Conservation (phyloP, 2,888 invertebrate genomes). For the Agrenia bidenticulata region DNA sequence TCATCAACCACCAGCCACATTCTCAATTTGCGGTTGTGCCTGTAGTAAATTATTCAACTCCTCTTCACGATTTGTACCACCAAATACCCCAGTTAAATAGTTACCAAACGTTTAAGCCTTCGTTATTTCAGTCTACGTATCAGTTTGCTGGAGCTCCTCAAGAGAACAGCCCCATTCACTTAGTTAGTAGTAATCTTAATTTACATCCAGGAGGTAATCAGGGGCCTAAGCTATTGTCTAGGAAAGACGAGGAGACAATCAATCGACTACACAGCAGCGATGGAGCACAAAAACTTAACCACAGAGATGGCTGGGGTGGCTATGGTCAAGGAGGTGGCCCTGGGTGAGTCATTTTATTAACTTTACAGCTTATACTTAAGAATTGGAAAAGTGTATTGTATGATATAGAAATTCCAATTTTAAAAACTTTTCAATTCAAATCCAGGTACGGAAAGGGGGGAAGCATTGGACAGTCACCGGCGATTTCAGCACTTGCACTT, state of each 20-base stretch:
- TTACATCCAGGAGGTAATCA: no score
- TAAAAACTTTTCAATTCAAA: no score
- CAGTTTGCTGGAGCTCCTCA: no score
- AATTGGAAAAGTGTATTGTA: no score
- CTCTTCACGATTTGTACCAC: background rate
- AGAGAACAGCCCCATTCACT: background rate
- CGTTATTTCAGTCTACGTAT: background rate
- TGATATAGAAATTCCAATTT: no score
- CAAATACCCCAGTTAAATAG: constrained; percentile 6
- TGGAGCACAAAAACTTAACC: background rate
- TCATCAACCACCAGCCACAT: background rate
- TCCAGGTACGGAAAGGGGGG: constrained; percentile 52
- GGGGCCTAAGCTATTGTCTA: background rate
- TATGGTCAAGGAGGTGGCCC: background rate
- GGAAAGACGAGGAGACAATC: background rate
- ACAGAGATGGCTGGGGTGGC: background rate
- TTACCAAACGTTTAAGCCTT: constrained; percentile 9
- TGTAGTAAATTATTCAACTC: background rate
- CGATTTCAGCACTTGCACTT: constrained; percentile 75
- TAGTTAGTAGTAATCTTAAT: background rate
- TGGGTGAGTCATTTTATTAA: no score
- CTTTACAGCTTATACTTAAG: no score
- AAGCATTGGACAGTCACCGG: constrained; percentile 58
- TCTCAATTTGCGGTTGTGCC: background rate
- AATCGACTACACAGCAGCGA: background rate